These are phyloP conservation scores for Pristionchus maxplancki DNA, from an alignment of 2,888 invertebrate genomes.

Conservation along the genomic window DNA sequence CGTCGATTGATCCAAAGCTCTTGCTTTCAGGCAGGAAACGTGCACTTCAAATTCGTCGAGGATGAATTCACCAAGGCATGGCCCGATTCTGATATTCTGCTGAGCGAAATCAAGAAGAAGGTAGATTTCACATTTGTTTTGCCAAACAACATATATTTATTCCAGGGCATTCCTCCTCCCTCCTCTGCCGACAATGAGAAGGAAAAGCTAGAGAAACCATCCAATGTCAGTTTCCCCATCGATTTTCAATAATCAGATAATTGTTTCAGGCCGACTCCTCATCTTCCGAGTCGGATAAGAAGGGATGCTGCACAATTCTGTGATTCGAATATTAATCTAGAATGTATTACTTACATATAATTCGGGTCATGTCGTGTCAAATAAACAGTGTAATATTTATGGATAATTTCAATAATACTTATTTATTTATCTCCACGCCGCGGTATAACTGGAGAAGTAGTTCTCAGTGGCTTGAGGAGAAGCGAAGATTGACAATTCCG, in stretches of 20 bases:
- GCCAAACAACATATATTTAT: not conserved
- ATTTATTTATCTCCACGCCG: not conserved
- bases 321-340: not conserved
- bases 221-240: not conserved
- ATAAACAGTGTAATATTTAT: conserved; percentile 15
- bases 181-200: not conserved
- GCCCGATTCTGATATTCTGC: conserved; percentile 14
- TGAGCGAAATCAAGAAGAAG: conserved; percentile 43
- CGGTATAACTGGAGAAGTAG: not conserved
- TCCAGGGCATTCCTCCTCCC: not conserved
- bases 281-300: conserved; percentile 15
- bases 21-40: conserved; percentile 22
- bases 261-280: conserved; percentile 20
- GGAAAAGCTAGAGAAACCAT: not conserved
- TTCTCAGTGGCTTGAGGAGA: conserved; percentile 20
- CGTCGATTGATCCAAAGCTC: not conserved
- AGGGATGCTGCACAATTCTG: conserved; percentile 38
- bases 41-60: conserved; percentile 49
- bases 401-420: not conserved
- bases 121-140: not conserved
- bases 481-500: not conserved
- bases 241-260: not conserved
- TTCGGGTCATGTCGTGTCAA: not conserved
- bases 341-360: not conserved
- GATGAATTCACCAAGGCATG: not conserved